Base-by-base conservation (phyloP, 2,888 invertebrate genomes). In the Drosophila paranaensis region DNA sequence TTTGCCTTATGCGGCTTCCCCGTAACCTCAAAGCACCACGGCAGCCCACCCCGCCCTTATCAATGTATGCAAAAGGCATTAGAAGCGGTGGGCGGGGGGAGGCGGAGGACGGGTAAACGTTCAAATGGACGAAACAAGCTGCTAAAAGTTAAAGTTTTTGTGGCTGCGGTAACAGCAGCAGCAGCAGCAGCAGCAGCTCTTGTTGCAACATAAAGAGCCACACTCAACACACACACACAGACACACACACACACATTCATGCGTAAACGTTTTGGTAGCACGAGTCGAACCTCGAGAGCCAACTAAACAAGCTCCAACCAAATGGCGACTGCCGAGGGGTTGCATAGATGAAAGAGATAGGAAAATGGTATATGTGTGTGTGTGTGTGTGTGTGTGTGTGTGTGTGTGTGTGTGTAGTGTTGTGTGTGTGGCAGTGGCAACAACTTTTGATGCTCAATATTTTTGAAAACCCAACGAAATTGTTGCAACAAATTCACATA, bases 361-460 rank as follows among this genome's bases (percentile, higher is more conserved):
- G 27, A 27, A 3, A 2, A 11, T 20, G 39, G 39, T 5, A 25
- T 37, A 3, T 14, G 14, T 48, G 33, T 27, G n/a, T 25, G 10
- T 39, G 25, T 10, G 10, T 39, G 6, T 53, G 16, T 25, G 14
- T 16, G 35, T 20, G 37, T 53, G 14, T 14, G 13, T 51, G 51
- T 37, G 25, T 53, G 37, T 37, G 30, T 16, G 50, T 51, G 51
- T 35, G 51, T 37, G 37, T 37, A 25, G 37, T 39, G 25, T 54
- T 25, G 25, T 54, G 39, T 40, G 27, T 40, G 27, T n/a, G 54
- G 43, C 64, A 67, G 74, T 69, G 72, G 72, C 83, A 70, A 58
- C 63, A 83, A 81, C 75, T 80, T 82, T 73, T 74, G 60, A 76
- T 69, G 60, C 74, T 88, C 90, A 88, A 86, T 86, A 88, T 89